Conservation (phyloP, 2,888 invertebrate genomes). For the Mactromeris polynyma region DNA sequence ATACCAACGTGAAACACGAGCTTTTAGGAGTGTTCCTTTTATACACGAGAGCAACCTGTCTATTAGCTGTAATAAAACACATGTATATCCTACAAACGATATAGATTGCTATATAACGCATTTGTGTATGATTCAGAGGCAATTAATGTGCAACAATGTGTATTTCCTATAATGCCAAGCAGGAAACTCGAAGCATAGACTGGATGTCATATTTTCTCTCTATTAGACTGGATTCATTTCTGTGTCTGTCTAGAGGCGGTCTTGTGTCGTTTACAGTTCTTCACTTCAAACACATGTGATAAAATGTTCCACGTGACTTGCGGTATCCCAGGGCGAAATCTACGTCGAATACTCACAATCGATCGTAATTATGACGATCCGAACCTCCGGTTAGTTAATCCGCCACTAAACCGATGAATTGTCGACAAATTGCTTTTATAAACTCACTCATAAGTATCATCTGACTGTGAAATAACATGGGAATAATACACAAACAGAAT, state of each 20-base stretch:
- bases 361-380: neutral
- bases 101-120: no score
- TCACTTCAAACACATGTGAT: slow-evolving; percentile 8
- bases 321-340: neutral
- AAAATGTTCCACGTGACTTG: neutral
- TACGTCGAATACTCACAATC: neutral
- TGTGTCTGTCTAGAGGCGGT: neutral
- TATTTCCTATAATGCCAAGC: no score
- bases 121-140: no score
- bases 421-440: slow-evolving; percentile 6
- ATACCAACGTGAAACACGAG: no score
- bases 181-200: no score
- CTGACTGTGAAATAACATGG: neutral
- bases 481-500: neutral
- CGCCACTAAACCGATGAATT: neutral
- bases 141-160: no score
- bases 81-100: no score
- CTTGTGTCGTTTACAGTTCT: neutral
- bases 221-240: no score
- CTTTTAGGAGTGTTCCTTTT: no score
- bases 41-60: no score
- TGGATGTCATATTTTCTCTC: no score
- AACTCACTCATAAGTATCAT: neutral
- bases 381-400: slow-evolving; percentile 4
- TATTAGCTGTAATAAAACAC: no score